These are phyloP conservation scores for Lichenostomus cassidix DNA, from an alignment of 2,113 vertebrate genomes.

Conservation along the genomic window DNA sequence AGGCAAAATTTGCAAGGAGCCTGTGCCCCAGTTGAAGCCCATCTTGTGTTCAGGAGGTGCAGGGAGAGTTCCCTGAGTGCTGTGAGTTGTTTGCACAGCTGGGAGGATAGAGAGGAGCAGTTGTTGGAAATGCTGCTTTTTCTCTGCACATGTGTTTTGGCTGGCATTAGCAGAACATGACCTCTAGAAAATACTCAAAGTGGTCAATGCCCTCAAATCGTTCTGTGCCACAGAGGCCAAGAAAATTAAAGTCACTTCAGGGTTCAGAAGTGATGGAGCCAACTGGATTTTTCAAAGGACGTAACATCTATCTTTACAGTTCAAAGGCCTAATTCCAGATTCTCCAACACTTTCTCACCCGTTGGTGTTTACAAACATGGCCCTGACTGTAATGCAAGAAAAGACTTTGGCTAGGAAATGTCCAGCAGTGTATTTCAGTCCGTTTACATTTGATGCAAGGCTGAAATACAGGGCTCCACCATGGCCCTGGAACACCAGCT, in stretches of 20 bases:
- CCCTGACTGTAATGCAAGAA: background rate
- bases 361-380: background rate
- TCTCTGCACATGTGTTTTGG: rapidly evolving
- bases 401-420: background rate
- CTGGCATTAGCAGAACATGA: background rate
- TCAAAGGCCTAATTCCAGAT: background rate
- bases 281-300: background rate
- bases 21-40: background rate
- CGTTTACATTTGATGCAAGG: background rate
- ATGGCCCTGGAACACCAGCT: background rate
- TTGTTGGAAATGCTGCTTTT: background rate
- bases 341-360: background rate
- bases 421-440: background rate
- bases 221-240: background rate
- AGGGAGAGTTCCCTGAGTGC: background rate
- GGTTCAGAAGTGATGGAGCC: background rate
- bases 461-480: background rate
- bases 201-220: background rate
- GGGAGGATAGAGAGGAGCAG: background rate
- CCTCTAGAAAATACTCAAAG: background rate
- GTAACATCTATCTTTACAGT: background rate
- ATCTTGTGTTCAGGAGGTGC: background rate
- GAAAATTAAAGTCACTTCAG: background rate
- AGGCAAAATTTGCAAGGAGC: background rate
- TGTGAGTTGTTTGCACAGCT: background rate